Conservation (phyloP, 2,113 vertebrate genomes). For the Etheostoma cragini region DNA sequence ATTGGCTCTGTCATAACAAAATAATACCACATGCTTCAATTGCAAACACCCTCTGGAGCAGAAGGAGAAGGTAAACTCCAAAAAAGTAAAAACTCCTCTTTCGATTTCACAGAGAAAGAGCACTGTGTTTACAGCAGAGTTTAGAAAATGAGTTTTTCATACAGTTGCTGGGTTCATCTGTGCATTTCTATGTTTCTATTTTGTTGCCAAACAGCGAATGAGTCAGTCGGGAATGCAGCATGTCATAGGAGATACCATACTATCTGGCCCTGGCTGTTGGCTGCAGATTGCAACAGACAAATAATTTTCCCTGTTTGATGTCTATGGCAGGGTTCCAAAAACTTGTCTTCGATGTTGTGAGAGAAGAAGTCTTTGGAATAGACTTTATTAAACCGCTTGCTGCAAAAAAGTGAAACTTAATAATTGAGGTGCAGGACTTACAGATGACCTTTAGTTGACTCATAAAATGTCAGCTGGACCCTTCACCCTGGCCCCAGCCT, state of each 20-base stretch:
- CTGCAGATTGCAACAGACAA: constrained; percentile 68
- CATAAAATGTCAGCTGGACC: constrained; percentile 67
- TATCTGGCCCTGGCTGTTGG: constrained; percentile 68
- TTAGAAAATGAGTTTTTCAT: constrained; percentile 55
- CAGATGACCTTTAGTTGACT: constrained; percentile 74
- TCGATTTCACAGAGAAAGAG: constrained; percentile 55
- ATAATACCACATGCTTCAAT: constrained; percentile 56
- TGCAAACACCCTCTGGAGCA: constrained; percentile 45
- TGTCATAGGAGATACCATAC: constrained; percentile 68
- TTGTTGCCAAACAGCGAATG: constrained; percentile 52
- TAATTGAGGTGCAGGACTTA: constrained; percentile 49
- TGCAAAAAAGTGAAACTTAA: constrained; percentile 50
- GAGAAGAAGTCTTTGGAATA: constrained; percentile 52
- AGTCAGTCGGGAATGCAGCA: constrained; percentile 51
- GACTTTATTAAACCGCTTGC: constrained; percentile 49
- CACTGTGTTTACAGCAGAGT: constrained; percentile 50
- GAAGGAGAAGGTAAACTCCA: constrained; percentile 45
- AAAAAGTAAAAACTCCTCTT: constrained; percentile 9
- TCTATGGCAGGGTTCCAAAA: constrained; percentile 47
- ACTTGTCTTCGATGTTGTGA: constrained; percentile 39
- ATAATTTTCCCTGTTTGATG: constrained; percentile 66
- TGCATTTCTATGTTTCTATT: constrained; percentile 59
- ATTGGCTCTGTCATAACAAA: constrained; percentile 66
- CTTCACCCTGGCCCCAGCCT: constrained; percentile 61
- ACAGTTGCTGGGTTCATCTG: constrained; percentile 50